Percentiles rank a stretch among this genome's conserved stretches.
These are phyloP conservation scores for Barnardius zonarius DNA, from an alignment of 2,113 vertebrate species.

Conservation along the genomic window DNA sequence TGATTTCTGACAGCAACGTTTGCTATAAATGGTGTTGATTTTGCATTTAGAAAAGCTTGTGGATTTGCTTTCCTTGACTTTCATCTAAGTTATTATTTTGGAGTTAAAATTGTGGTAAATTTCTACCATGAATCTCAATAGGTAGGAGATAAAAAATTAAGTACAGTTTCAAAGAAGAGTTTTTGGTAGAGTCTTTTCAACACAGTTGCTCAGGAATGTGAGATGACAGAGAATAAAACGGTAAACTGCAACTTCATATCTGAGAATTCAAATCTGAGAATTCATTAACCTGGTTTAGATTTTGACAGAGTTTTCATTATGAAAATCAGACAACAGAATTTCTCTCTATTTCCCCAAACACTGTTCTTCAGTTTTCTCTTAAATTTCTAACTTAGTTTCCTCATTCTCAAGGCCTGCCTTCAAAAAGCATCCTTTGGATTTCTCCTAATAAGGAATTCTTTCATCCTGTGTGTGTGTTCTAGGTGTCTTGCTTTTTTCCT, in stretches of 20 bases:
- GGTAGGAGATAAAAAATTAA: neutral
- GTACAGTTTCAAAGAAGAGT: neutral
- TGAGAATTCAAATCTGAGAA: neutral
- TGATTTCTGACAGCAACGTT: neutral
- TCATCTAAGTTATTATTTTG: neutral
- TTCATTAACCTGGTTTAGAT: neutral
- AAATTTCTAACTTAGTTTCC: neutral
- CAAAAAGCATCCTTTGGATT: neutral
- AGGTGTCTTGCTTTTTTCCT: neutral
- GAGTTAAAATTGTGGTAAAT: neutral
- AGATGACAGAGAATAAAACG: neutral
- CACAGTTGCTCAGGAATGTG: neutral
- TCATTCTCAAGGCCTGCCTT: neutral
- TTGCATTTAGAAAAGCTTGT: neutral
- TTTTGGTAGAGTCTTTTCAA: neutral
- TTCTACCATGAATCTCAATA: neutral
- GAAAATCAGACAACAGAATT: neutral
- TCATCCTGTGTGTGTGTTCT: neutral
- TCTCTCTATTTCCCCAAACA: accelerated
- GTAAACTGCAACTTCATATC: neutral
- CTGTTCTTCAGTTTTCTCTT: neutral
- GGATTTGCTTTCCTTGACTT: neutral
- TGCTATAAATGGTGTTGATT: neutral
- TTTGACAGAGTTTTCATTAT: neutral
- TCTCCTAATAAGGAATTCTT: neutral